Percentiles rank a stretch among this genome's conserved stretches.
Conservation (phyloP, 1,140 invertebrate genomes). For the Zaprionus ornatus region DNA sequence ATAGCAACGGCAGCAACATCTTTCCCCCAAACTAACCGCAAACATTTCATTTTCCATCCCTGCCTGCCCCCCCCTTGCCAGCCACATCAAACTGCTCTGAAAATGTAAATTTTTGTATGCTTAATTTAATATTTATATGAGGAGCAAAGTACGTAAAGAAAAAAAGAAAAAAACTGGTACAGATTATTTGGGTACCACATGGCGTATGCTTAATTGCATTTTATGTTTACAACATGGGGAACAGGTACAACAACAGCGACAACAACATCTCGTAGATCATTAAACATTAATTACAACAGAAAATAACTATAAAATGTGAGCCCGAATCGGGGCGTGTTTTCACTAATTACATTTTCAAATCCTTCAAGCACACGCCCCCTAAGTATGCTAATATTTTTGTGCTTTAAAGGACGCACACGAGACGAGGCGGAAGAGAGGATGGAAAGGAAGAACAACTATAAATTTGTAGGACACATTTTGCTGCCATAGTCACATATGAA, state of each 20-base stretch:
- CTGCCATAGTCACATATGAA: conserved; percentile 78
- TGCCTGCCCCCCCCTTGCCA: background rate
- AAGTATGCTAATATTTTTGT: conserved; percentile 74
- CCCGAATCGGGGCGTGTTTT: conserved; percentile 24
- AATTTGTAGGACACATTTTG: conserved; percentile 66
- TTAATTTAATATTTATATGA: conserved; percentile 56
- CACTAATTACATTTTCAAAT: conserved; percentile 64
- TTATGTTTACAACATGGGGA: conserved; percentile 46
- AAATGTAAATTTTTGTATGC: conserved; percentile 39
- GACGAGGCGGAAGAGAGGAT: background rate
- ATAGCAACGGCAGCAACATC: background rate
- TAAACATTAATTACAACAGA: conserved; percentile 47
- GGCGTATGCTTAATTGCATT: conserved; percentile 74
- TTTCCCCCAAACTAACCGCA: conserved; percentile 27
- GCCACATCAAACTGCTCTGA: background rate
- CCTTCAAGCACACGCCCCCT: conserved; percentile 48
- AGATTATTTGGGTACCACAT: conserved; percentile 45
- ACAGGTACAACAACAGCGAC: conserved; percentile 19
- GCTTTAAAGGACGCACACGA: conserved; percentile 30
- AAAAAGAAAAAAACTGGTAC: background rate
- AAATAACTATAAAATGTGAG: conserved; percentile 42
- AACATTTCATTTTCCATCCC: conserved; percentile 15
- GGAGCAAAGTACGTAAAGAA: conserved; percentile 25
- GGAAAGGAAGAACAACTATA: conserved; percentile 27
- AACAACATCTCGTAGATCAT: conserved; percentile 10